phyloP scores from a whole-genome alignment of 2,113 vertebrate genomes.

The Vanacampus margaritifer region DNA sequence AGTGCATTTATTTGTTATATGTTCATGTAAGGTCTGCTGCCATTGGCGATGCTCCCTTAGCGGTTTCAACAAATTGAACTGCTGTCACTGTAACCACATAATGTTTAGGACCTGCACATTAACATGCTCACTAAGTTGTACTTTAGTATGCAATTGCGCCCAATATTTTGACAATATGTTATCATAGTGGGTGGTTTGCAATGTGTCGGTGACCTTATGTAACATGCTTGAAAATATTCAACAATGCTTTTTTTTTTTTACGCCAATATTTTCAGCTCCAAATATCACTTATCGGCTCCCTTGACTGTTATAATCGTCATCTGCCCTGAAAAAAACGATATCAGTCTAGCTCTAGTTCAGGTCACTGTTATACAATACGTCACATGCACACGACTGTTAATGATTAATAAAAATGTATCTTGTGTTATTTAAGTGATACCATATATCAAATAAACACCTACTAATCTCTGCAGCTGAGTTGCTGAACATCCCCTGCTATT shows the following conservation, averaged over 20 bases:
- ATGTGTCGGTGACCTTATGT: background rate
- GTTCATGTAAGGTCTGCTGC: conserved; percentile 11
- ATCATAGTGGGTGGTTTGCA: background rate
- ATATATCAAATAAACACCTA: background rate
- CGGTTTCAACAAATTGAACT: conserved; percentile 3
- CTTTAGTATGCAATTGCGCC: background rate
- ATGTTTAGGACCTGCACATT: background rate
- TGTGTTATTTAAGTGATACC: too few relatives aligned
- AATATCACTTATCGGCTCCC: too few relatives aligned
- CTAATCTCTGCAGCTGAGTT: background rate
- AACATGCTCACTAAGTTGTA: background rate
- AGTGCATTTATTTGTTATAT: conserved; percentile 28
- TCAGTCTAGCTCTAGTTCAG: too few relatives aligned
- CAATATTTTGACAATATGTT: background rate
- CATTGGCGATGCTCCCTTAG: background rate
- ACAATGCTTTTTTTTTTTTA: too few relatives aligned
- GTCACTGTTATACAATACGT: too few relatives aligned
- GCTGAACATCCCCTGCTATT: too few relatives aligned
- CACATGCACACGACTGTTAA: too few relatives aligned
- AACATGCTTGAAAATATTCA: background rate
- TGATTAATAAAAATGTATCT: too few relatives aligned
- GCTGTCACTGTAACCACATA: background rate
- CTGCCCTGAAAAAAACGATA: too few relatives aligned
- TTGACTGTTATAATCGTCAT: too few relatives aligned
- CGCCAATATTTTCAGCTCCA: too few relatives aligned